Base-by-base conservation (phyloP, 2,888 invertebrate species). In the Ethmia dodecea region DNA sequence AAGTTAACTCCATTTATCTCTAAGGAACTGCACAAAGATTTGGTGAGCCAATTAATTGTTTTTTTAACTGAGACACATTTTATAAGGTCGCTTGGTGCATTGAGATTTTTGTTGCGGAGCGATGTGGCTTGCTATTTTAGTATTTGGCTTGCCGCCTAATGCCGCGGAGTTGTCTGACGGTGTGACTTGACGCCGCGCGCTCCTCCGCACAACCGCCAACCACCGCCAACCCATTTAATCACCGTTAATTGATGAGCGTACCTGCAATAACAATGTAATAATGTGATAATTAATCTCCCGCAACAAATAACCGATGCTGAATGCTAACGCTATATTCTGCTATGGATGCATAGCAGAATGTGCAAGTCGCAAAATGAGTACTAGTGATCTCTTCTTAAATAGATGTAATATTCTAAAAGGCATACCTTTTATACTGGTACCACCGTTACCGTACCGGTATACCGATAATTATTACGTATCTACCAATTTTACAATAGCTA, bases 1-100 rank as follows among this genome's bases (percentile, higher is more conserved):
- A 98, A 98, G 86, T 81, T 98, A 45, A 94, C 97, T 44, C 96
- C 96, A 49, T 90, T 93, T 58, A 91, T 98, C 50, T 97, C 96
- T 60, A 95, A 95, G 88, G 98, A 98, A 80, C 90, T 98, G 45
- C 97, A 98, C 77, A 96, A 95, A 89, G 97, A 98, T 86, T 90
- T 98, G 93, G 97, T 97, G 81, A 92, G 93, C 71, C 8, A 18
- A 29, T 36, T 33, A 15, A 32, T 36, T 15, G 28, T 33, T 43
- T 38, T 41, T 33, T 36, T 37, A 37, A 43, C 40, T 31, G 25
- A 35, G 43, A 27, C 34, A 49, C 36, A 44, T 35, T 52, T 41
- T 55, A 47, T 65, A 76, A 77, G 77, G 73, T 79, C 74, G 70
- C 54, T 62, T 55, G 57, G 56, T 77, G 74, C 73, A 76, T 67